Evolutionary conservation across 2,888 invertebrate genomes (phyloP).

Genomic region (Apamea sordens): DNA sequence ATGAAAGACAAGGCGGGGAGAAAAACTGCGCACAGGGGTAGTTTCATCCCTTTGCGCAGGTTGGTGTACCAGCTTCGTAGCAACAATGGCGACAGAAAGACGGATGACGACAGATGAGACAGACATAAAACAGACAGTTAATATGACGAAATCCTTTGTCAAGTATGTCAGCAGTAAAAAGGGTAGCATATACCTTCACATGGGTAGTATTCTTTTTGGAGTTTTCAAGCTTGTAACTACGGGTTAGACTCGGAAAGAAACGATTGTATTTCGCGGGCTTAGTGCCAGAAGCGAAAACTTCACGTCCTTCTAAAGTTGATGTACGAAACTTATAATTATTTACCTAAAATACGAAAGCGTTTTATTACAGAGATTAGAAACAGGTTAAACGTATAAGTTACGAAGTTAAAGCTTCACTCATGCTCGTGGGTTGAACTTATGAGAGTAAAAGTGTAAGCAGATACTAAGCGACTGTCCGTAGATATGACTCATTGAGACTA

Average conservation of each 20-base stretch:
- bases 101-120: slow-evolving; percentile 71
- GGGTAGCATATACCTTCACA: slow-evolving; percentile 1
- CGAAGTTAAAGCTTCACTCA: neutral
- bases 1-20: slow-evolving; percentile 64
- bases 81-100: slow-evolving; percentile 72
- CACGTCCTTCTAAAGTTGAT: neutral
- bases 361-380: neutral
- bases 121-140: slow-evolving; percentile 62
- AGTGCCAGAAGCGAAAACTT: slow-evolving; percentile 12
- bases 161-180: slow-evolving; percentile 45
- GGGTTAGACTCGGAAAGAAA: neutral
- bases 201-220: neutral
- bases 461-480: neutral
- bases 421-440: neutral
- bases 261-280: slow-evolving; percentile 45
- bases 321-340: neutral
- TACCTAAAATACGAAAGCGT: neutral
- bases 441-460: too few species aligned
- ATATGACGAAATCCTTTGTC: slow-evolving; percentile 64
- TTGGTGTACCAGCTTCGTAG: slow-evolving; percentile 67
- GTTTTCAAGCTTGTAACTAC: neutral
- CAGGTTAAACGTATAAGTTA: too few species aligned
- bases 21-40: slow-evolving; percentile 70
- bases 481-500: neutral
- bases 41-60: slow-evolving; percentile 73